Conservation (phyloP, 2,113 vertebrate genomes). For the Oxygymnocypris stewartii region DNA sequence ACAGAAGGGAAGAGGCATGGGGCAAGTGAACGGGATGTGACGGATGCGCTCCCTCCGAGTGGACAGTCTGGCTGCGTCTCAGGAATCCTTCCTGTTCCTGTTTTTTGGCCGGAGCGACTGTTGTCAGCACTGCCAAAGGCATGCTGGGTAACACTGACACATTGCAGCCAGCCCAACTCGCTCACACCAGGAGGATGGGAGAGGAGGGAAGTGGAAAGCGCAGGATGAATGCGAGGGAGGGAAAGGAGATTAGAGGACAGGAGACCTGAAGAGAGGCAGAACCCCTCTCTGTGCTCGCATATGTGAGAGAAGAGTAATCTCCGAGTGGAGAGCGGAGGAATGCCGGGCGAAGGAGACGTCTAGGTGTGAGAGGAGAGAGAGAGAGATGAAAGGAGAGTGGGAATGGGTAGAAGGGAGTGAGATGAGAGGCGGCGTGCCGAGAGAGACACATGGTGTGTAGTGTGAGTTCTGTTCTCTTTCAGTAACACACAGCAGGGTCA, state of each 20-base stretch:
- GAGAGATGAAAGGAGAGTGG: constrained; percentile 25
- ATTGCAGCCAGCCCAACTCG: constrained; percentile 14
- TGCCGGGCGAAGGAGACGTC: neutral
- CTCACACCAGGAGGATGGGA: neutral
- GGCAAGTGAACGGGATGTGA: constrained; percentile 13
- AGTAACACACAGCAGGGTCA: constrained; percentile 48
- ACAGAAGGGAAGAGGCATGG: constrained; percentile 29
- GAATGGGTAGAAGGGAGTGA: constrained; percentile 17
- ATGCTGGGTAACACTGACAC: constrained; percentile 33
- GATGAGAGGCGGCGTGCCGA: constrained; percentile 31
- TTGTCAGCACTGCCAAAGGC: constrained; percentile 36
- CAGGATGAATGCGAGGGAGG: constrained; percentile 17
- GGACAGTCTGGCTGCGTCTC: constrained; percentile 31
- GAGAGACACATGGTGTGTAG: constrained; percentile 45
- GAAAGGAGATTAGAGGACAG: neutral
- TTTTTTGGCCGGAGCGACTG: constrained; percentile 30
- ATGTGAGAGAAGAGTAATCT: constrained; percentile 25
- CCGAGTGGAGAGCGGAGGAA: neutral
- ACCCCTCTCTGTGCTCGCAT: constrained; percentile 14
- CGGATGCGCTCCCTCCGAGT: constrained; percentile 34
- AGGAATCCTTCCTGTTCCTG: constrained; percentile 52
- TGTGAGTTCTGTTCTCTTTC: constrained; percentile 44
- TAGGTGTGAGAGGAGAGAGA: constrained; percentile 15
- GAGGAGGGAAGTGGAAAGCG: constrained; percentile 10
- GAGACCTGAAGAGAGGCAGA: constrained; percentile 7